Conservation (phyloP, 2,888 invertebrate species). For the Listrodromus nycthemerus region DNA sequence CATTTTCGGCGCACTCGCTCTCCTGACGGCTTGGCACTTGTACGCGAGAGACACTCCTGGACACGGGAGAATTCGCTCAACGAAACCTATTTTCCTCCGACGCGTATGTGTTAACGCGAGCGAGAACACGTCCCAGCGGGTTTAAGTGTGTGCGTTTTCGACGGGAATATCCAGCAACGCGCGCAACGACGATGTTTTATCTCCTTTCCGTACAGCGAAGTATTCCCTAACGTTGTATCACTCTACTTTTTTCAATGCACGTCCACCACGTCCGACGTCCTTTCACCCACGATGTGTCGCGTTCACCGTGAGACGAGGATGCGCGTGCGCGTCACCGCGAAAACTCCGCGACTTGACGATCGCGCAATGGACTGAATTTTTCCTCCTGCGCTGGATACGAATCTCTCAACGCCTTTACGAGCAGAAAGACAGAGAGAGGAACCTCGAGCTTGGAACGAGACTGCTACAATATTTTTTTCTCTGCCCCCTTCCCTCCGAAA, state of each 20-base stretch:
- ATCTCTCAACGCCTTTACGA: slow-evolving; percentile 2
- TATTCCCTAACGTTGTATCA: slow-evolving; percentile 11
- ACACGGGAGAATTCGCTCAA: slow-evolving; percentile 38
- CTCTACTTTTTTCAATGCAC: slow-evolving; percentile 1
- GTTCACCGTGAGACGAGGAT: slow-evolving; percentile 43
- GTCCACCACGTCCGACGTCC: slow-evolving; percentile 34
- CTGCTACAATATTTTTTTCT: not conserved
- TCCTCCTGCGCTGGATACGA: not conserved
- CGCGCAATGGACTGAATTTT: slow-evolving; percentile 7
- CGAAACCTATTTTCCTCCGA: slow-evolving; percentile 22
- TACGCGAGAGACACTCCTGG: slow-evolving; percentile 50
- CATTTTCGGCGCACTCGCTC: slow-evolving; percentile 69
- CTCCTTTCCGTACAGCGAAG: not conserved
- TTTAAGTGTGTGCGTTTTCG: slow-evolving; percentile 31
- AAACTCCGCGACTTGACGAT: slow-evolving; percentile 7
- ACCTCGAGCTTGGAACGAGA: not conserved
- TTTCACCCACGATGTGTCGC: slow-evolving; percentile 44
- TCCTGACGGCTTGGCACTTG: slow-evolving; percentile 55
- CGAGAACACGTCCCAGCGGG: not conserved
- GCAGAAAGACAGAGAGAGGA: not conserved
- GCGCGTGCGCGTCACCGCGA: slow-evolving; percentile 59
- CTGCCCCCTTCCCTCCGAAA: not conserved
- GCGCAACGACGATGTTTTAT: slow-evolving; percentile 25
- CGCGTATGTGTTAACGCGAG: not conserved
- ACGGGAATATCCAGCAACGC: slow-evolving; percentile 20